Evolutionary conservation across 2,797 vertebrate genomes (phyloP), one percentile per base, ranked within the genome.

Genomic region (Pangasius sanitwongsei): DNA sequence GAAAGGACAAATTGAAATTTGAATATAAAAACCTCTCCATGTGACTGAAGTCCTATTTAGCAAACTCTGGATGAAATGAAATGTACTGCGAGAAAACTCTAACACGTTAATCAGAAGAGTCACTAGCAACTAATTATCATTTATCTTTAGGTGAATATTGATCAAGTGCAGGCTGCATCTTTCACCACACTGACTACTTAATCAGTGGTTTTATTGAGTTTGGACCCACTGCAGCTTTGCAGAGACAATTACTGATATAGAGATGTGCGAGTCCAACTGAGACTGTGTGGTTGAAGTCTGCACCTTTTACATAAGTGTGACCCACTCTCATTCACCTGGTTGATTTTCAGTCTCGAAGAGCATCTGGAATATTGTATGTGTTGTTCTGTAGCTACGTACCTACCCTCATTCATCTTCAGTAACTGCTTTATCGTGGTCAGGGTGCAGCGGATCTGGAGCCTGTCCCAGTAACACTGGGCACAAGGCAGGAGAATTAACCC

Each of bases 141-240:
- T 83, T 28, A 69, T 77, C 18, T 50, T 28, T 61, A 13, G 2
- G 44, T 11, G 69, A 75, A 37, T 75, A 75, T 75, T 72, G 57
- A 75, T 84, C 69, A 8, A 50, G 57, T 16, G 6, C 34, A 53
- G 34, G 48, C 34, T 59, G 63, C 16, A 44, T 88, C 77, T 65
- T 83, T 15, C 18, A 67, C 13, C 13, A 34, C 7, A 44, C 3
- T 88, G 59, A 77, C 20, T 85, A 65, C n/a, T 77, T 3, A 31
- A 57, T 31, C 41, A 25, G 31, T 75, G 59, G 59, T 88, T 83
- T 83, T 50, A 78, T 87, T 53, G n/a, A 53, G 41, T 48, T 31
- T 81, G n/a, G 50, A 78, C 44, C 4, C 11, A 48, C 1, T 28
- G 23, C 6, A n/a, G 48, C 74, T 75, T 75, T 75, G 9, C 41